phyloP scores from a whole-genome alignment of 1,140 invertebrate genomes.

The Palaemon carinicauda region DNA sequence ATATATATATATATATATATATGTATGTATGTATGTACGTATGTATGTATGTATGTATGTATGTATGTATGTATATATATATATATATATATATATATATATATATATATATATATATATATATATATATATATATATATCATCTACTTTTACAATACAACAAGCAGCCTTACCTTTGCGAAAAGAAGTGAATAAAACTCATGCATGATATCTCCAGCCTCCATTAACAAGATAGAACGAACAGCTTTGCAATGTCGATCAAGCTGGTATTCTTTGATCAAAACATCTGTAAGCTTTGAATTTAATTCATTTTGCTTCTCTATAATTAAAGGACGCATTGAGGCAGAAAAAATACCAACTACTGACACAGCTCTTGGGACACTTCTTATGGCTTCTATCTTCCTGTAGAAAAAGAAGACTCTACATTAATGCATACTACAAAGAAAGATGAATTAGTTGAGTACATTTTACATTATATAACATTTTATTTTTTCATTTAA shows the following conservation, averaged over 20 bases:
- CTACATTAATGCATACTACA: too few relatives aligned
- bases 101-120: too few relatives aligned
- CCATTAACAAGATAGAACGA: slow-evolving; percentile 27
- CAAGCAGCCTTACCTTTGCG: not conserved
- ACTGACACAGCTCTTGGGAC: slow-evolving; percentile 17
- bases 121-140: too few relatives aligned
- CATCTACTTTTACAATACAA: too few relatives aligned
- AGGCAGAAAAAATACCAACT: slow-evolving; percentile 6
- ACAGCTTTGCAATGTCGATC: slow-evolving; percentile 33
- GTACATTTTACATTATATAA: not conserved
- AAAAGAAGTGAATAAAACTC: slow-evolving; percentile 44
- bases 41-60: too few relatives aligned
- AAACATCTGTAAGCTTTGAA: not conserved
- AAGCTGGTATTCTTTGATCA: slow-evolving; percentile 10
- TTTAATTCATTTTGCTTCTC: slow-evolving; percentile 16
- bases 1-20: too few relatives aligned
- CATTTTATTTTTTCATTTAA: not conserved
- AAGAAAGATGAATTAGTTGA: not conserved
- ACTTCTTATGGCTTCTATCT: slow-evolving; percentile 26
- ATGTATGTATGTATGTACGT: too few relatives aligned
- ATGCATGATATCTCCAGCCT: slow-evolving; percentile 45
- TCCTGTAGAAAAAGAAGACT: not conserved
- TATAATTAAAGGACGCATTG: slow-evolving; percentile 11
- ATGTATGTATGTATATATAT: too few relatives aligned
- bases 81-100: too few relatives aligned